Evolutionary conservation across 2,797 vertebrate genomes (phyloP).

Genomic region (Myiotriccus ornatus): DNA sequence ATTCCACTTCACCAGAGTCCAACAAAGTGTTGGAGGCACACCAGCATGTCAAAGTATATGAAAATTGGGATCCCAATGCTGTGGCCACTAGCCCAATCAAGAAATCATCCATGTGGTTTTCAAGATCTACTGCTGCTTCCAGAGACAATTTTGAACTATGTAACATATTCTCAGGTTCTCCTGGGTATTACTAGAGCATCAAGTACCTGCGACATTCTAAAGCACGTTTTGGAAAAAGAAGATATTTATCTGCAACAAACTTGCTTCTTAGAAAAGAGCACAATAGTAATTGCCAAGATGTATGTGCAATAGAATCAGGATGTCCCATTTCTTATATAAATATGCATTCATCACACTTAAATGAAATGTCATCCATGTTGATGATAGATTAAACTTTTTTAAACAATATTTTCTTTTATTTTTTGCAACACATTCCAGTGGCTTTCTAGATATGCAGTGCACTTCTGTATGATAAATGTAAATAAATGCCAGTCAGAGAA

Average conservation of each 20-base stretch:
- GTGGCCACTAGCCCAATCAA: neutral
- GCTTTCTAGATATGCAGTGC: constrained; percentile 8
- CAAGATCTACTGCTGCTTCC: neutral
- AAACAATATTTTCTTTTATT: constrained; percentile 12
- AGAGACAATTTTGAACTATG: neutral
- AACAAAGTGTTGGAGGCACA: neutral
- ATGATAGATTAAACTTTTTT: constrained; percentile 53
- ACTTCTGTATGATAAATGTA: neutral
- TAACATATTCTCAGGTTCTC: neutral
- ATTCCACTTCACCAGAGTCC: neutral
- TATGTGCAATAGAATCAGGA: constrained; percentile 16
- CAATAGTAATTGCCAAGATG: constrained; percentile 45
- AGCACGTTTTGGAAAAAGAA: neutral
- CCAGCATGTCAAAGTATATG: neutral
- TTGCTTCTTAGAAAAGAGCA: neutral
- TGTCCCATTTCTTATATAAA: constrained; percentile 46
- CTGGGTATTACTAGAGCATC: neutral
- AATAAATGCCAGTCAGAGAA: neutral
- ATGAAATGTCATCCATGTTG: constrained; percentile 21
- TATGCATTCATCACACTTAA: constrained; percentile 68
- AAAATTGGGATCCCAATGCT: neutral
- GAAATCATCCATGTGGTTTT: neutral
- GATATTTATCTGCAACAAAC: neutral
- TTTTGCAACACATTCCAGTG: constrained; percentile 22
- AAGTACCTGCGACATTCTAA: neutral